These are phyloP conservation scores for Bombylius major DNA, from an alignment of 2,888 invertebrate genomes.

Conservation along the genomic window DNA sequence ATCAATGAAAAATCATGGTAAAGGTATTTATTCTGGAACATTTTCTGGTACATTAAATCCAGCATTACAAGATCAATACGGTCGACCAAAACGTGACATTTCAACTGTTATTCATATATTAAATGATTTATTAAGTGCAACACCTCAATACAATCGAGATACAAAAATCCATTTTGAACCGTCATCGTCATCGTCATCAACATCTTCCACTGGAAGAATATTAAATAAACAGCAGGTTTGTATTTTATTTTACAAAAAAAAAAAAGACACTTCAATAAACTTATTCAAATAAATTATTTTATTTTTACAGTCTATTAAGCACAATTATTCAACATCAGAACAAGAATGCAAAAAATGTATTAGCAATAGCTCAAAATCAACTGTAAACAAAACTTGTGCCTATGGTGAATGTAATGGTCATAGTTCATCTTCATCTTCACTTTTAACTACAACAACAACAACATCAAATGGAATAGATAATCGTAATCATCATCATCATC, in stretches of 20 bases:
- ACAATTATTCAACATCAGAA: not conserved
- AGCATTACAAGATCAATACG: conserved; percentile 81
- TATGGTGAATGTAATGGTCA: conserved; percentile 37
- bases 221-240: conserved; percentile 2
- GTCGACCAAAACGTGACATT: conserved; percentile 84
- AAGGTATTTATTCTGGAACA: conserved; percentile 91
- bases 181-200: conserved; percentile 23
- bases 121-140: conserved; percentile 84
- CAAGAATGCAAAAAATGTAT: conserved; percentile 22
- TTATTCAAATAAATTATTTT: not conserved
- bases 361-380: conserved; percentile 20
- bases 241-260: not conserved
- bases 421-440: conserved; percentile 12
- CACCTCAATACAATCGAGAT: conserved; percentile 49
- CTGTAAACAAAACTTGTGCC: conserved; percentile 23
- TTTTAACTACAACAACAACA: conserved; percentile 8
- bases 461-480: not conserved
- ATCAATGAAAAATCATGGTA: conserved; percentile 86
- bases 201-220: not conserved
- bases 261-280: too few species aligned
- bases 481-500: not conserved
- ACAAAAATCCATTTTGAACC: conserved; percentile 42
- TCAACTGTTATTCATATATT: conserved; percentile 92
- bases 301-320: conserved; percentile 3
- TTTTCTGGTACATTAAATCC: conserved; percentile 92